phyloP scores from a whole-genome alignment of 2,797 vertebrate genomes.

The Chanos chanos region DNA sequence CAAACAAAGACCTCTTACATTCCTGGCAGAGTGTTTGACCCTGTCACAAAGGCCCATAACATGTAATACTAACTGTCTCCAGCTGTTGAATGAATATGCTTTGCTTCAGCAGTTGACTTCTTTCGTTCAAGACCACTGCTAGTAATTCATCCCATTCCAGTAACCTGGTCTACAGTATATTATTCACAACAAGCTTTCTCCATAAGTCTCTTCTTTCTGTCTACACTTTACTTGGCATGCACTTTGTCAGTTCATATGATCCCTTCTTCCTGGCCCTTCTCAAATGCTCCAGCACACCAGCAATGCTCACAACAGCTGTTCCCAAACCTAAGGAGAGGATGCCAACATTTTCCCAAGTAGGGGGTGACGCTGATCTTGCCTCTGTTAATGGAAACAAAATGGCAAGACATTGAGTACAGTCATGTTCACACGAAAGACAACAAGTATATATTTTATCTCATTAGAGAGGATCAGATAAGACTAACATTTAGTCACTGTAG shows the following conservation, averaged over 20 bases:
- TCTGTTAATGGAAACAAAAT: too few relatives aligned
- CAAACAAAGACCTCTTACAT: too few relatives aligned
- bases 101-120: not conserved
- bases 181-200: not conserved
- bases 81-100: not conserved
- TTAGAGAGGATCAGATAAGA: too few relatives aligned
- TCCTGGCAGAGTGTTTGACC: too few relatives aligned
- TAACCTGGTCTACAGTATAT: not conserved
- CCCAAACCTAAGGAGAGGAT: constrained; percentile 35
- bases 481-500: too few relatives aligned
- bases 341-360: constrained; percentile 36
- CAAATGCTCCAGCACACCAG: constrained; percentile 53
- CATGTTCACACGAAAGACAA: too few relatives aligned
- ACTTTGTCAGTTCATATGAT: constrained; percentile 62
- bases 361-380: constrained; percentile 24
- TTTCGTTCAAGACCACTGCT: too few relatives aligned
- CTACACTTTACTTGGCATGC: constrained; percentile 36
- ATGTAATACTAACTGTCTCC: not conserved
- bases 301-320: constrained; percentile 14
- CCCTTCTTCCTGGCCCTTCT: constrained; percentile 65
- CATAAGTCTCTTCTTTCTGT: not conserved
- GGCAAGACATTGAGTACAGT: too few relatives aligned
- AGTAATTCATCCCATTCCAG: not conserved
- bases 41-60: too few relatives aligned
- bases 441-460: too few relatives aligned